A percentile compares a stretch with the other conserved stretches of the same genome.
phyloP scores from a whole-genome alignment of 2,888 invertebrate species.

The Synergus laeviventris region DNA sequence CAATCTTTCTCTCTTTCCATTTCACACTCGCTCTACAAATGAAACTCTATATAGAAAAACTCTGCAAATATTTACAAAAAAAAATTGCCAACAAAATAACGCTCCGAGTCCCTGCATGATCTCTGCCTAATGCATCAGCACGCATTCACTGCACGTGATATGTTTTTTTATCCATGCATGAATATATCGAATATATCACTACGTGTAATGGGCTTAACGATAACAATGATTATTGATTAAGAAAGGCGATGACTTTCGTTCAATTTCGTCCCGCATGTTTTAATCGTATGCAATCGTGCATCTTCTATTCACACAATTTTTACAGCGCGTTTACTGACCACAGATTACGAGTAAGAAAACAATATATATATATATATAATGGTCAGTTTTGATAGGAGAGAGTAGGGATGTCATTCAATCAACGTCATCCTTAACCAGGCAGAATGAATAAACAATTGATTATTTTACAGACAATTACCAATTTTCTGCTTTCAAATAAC shows the following conservation, averaged over 20 bases:
- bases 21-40: background rate
- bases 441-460: background rate
- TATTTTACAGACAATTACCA: background rate
- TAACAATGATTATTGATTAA: background rate
- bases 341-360: background rate
- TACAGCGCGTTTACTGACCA: background rate
- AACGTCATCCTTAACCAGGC: background rate
- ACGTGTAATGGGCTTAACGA: conserved; percentile 21
- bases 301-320: background rate
- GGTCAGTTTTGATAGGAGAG: background rate
- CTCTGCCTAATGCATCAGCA: conserved; percentile 67
- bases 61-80: background rate
- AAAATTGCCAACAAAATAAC: conserved; percentile 43
- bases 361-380: too few relatives aligned
- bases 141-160: conserved; percentile 67
- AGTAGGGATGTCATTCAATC: background rate
- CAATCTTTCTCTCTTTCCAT: background rate
- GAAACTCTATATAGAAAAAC: background rate
- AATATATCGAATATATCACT: conserved; percentile 39
- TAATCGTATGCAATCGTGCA: background rate
- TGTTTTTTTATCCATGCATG: conserved; percentile 55
- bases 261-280: conserved; percentile 56
- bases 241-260: conserved; percentile 53
- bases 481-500: background rate
- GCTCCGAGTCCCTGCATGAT: conserved; percentile 64